Evolutionary conservation across 1,140 invertebrate species (phyloP).

Genomic region (Zelostemma sp.): DNA sequence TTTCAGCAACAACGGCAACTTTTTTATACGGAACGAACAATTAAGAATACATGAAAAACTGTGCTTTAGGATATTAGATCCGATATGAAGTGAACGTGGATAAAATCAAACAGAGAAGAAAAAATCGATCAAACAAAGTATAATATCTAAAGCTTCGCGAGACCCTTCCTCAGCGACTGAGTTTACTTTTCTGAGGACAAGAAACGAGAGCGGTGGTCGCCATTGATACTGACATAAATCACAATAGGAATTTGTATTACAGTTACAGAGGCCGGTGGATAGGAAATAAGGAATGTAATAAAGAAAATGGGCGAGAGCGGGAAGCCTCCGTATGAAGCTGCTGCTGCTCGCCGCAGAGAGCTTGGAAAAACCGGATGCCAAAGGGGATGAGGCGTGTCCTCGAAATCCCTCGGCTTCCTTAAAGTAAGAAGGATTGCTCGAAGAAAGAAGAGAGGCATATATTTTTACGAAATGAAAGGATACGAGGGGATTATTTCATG

Average conservation of each 20-base stretch:
- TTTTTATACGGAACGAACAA: too few relatives aligned
- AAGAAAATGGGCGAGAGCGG: conserved; percentile 68
- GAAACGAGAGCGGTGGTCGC: conserved; percentile 57
- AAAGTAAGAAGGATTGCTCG: conserved; percentile 47
- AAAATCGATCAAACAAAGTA: conserved; percentile 18
- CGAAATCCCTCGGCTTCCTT: conserved; percentile 49
- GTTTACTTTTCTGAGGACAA: conserved; percentile 49
- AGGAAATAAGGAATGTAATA: conserved; percentile 72
- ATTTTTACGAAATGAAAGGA: conserved; percentile 43
- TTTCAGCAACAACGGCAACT: too few relatives aligned
- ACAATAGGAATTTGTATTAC: conserved; percentile 73
- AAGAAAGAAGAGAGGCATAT: conserved; percentile 33
- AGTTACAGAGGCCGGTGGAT: conserved; percentile 68
- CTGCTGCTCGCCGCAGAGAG: conserved; percentile 43
- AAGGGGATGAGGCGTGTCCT: conserved; percentile 33
- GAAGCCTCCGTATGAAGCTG: conserved; percentile 40
- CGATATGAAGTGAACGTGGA: conserved; percentile 2
- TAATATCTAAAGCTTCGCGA: conserved; percentile 19
- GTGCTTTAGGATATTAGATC: not conserved
- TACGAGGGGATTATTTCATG: conserved; percentile 32
- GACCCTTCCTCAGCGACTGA: conserved; percentile 22
- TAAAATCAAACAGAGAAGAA: conserved; percentile 18
- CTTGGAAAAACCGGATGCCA: conserved; percentile 47
- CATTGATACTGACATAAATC: conserved; percentile 72
- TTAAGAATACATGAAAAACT: too few relatives aligned